Conservation (phyloP, 1,140 invertebrate species). For the Laupala kohalensis region DNA sequence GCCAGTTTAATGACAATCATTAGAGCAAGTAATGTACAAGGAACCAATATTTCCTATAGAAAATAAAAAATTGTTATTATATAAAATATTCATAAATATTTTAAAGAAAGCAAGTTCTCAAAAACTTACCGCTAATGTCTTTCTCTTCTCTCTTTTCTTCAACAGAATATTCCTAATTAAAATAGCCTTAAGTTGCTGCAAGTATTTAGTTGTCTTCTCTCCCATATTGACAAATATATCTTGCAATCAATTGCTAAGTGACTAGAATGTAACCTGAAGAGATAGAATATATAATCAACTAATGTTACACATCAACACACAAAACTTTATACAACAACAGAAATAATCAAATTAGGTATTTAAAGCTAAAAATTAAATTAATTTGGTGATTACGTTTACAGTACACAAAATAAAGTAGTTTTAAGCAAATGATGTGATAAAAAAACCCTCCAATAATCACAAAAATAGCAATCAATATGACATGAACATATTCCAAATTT, state of each 20-base stretch:
- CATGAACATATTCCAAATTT: too few relatives aligned
- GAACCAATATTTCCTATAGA: constrained; percentile 53
- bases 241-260: background rate
- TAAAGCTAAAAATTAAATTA: background rate
- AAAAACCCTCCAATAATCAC: too few relatives aligned
- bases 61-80: constrained; percentile 10
- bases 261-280: background rate
- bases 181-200: constrained; percentile 52
- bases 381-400: background rate
- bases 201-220: constrained; percentile 29
- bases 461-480: too few relatives aligned
- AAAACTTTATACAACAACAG: too few relatives aligned
- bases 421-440: too few relatives aligned
- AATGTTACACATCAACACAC: background rate
- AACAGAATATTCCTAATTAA: constrained; percentile 52
- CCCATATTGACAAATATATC: constrained; percentile 3
- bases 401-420: too few relatives aligned
- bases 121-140: constrained; percentile 49
- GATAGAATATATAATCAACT: background rate
- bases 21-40: constrained; percentile 54
- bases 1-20: constrained; percentile 55
- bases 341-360: background rate
- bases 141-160: constrained; percentile 55
- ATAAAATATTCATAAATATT: constrained; percentile 11
- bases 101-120: constrained; percentile 7